These are phyloP conservation scores for Drosophila diplacantha DNA, from an alignment of 2,888 invertebrate genomes.

Conservation along the genomic window DNA sequence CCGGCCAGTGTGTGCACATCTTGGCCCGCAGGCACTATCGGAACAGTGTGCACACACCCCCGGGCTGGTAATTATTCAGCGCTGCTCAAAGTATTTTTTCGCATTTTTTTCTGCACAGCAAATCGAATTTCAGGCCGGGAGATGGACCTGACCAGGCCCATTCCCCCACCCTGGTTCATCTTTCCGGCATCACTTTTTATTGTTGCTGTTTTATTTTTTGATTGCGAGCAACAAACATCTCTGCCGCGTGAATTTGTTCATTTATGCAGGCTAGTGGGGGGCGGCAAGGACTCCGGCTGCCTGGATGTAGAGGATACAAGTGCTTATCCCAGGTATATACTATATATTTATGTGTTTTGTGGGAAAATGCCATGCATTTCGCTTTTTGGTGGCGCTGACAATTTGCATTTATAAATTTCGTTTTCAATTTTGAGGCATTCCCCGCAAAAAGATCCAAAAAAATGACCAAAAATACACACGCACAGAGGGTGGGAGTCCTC, in stretches of 20 bases:
- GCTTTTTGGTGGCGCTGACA: conserved; percentile 40
- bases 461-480: not conserved
- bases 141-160: conserved; percentile 4
- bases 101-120: not conserved
- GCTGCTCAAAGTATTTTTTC: not conserved
- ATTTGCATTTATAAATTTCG: conserved; percentile 68
- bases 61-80: conserved; percentile 18
- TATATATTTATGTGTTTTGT: not conserved
- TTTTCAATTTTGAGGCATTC: conserved; percentile 50
- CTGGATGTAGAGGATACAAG: conserved; percentile 1
- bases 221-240: conserved; percentile 39
- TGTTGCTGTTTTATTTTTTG: not conserved
- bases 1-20: conserved; percentile 11
- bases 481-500: not conserved
- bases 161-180: not conserved
- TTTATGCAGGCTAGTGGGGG: not conserved
- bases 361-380: conserved; percentile 19
- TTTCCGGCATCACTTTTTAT: conserved; percentile 2
- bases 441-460: conserved; percentile 14
- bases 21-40: conserved; percentile 3
- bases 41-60: conserved; percentile 15
- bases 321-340: conserved; percentile 12
- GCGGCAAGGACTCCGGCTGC: not conserved
- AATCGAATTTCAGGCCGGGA: conserved; percentile 13
- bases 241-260: conserved; percentile 36